Base-by-base conservation (phyloP, 2,797 vertebrate species). In the Tarsius wallacei region DNA sequence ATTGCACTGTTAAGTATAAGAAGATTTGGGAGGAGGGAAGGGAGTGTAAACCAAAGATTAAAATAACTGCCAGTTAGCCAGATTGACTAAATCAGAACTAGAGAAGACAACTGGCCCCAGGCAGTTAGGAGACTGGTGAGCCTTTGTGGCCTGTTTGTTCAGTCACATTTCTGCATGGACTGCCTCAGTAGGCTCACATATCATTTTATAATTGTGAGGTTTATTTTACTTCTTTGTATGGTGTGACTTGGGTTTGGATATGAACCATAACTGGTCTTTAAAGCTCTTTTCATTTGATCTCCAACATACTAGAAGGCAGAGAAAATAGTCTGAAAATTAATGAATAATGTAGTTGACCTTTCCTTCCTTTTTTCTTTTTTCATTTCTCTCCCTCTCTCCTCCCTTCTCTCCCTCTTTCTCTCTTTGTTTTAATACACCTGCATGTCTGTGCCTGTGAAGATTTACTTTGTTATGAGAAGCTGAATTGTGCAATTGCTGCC, bases 401-500 rank as follows among this genome's bases (percentile, higher is more conserved):
- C 9, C 4, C 26, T 7, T 24, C 2, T 17, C 8, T n/a, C 33
- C 4, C 42, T 47, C 36, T 15, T 3, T 24, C 22, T 51, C 36
- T 31, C 17, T n/a, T 36, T 22, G 42, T 70, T 68, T n/a, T 71
- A 61, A 68, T 51, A 8, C 11, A 73, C 70, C 13, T 17, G 15
- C 89, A 0, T 64, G 78, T 82, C 98, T 86, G 36, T 96, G 57
- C 97, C 77, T 85, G 94, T 78, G 90, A 68, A 61, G 64, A 42
- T 36, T 9, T 36, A 82, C 84, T 97, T 85, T 95, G 93, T 93
- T 95, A 97, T 31, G 94, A 86, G 87, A 95, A 26, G 21, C 12
- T 68, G 64, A 84, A 10, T 92, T 47, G 17, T 61, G 91, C 93
- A 87, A 16, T 63, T 1, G 24, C 49, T 6, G 21, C 85, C 93